These are phyloP conservation scores for Acleris emargana DNA, from an alignment of 2,888 invertebrate genomes.

Conservation along the genomic window DNA sequence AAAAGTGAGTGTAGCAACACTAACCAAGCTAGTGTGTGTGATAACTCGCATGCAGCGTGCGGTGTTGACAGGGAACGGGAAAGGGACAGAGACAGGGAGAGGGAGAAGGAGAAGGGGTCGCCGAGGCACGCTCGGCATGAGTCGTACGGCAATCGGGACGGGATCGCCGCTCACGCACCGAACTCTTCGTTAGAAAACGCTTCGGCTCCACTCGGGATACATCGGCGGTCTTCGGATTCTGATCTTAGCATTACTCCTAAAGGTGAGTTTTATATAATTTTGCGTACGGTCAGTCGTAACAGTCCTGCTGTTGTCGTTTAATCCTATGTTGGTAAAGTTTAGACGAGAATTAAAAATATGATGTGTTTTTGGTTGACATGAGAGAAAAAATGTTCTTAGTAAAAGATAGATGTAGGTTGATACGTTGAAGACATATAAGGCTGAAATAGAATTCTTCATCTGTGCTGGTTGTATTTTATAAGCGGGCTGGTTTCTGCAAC, in stretches of 20 bases:
- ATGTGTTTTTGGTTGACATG: too few species aligned
- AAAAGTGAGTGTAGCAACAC: constrained; percentile 49
- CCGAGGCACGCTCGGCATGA: constrained; percentile 82
- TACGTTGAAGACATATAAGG: too few species aligned
- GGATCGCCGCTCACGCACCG: constrained; percentile 53
- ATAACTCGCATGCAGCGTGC: constrained; percentile 83
- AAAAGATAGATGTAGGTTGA: too few species aligned
- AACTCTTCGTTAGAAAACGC: constrained; percentile 73
- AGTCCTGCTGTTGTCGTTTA: too few species aligned
- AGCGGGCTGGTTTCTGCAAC: too few species aligned
- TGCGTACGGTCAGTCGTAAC: neutral
- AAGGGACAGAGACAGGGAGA: constrained; percentile 47
- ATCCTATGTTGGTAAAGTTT: too few species aligned
- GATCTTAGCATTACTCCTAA: constrained; percentile 96
- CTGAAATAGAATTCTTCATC: too few species aligned
- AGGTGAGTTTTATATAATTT: constrained; percentile 83
- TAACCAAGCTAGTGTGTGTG: constrained; percentile 81
- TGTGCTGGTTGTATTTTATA: too few species aligned
- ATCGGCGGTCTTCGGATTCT: constrained; percentile 95
- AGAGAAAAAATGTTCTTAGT: too few species aligned
- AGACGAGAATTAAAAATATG: too few species aligned
- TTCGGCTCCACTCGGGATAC: constrained; percentile 82
- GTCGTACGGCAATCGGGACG: constrained; percentile 78
- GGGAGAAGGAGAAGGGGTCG: constrained; percentile 64
- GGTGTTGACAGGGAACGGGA: constrained; percentile 75